These are phyloP conservation scores for Caloenas nicobarica DNA, from an alignment of 2,113 vertebrate species.

Conservation along the genomic window DNA sequence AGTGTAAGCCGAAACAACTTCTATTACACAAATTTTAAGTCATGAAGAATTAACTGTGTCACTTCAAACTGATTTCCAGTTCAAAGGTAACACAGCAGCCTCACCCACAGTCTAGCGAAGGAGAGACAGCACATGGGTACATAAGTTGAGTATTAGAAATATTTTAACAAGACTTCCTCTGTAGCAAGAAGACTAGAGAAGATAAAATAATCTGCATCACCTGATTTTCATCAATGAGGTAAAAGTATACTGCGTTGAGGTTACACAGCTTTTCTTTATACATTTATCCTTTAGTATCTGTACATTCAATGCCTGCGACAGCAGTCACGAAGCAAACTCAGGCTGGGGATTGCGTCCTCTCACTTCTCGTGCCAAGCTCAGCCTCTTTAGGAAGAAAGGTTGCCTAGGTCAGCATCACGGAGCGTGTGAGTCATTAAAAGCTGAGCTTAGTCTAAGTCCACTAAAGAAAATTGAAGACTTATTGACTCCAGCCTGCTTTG, in stretches of 20 bases:
- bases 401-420: not conserved
- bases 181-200: not conserved
- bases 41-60: not conserved
- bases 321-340: not conserved
- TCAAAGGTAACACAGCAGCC: not conserved
- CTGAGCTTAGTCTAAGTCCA: not conserved
- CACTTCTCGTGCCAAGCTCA: not conserved
- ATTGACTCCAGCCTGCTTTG: not conserved
- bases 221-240: not conserved
- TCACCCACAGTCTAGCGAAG: not conserved
- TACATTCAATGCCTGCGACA: not conserved
- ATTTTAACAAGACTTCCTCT: not conserved
- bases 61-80: not conserved
- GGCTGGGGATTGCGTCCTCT: not conserved
- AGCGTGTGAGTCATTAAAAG: not conserved
- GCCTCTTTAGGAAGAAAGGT: not conserved
- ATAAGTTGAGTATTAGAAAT: not conserved
- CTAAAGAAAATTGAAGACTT: constrained; percentile 24
- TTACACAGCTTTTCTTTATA: not conserved
- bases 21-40: not conserved
- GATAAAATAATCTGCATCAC: not conserved
- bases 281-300: not conserved
- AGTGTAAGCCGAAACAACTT: not conserved
- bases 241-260: not conserved
- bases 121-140: not conserved